Conservation (phyloP, 2,797 vertebrate species). For the Pseudotriccus pelzelni region DNA sequence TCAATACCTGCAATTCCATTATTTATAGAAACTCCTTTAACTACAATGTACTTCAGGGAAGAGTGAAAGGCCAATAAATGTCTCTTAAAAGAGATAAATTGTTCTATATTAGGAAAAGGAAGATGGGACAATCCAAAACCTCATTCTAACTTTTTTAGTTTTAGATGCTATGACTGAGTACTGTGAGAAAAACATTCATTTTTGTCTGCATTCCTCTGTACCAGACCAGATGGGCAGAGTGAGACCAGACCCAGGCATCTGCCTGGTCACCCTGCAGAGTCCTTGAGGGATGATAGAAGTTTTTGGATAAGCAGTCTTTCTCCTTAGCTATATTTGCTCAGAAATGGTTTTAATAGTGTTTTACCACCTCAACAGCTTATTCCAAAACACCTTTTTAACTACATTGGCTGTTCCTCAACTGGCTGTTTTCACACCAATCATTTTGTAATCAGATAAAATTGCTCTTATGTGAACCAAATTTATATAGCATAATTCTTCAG, state of each 20-base stretch:
- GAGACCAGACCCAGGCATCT: not conserved
- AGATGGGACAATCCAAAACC: not conserved
- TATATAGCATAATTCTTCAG: not conserved
- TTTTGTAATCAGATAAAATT: not conserved
- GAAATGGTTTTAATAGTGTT: not conserved
- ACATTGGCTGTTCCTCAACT: not conserved
- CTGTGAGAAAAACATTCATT: not conserved
- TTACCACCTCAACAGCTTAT: not conserved
- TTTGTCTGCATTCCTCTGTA: not conserved
- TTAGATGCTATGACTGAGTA: not conserved
- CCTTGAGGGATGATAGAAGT: not conserved
- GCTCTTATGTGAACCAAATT: not conserved
- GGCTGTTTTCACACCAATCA: not conserved
- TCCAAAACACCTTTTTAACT: not conserved
- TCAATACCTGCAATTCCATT: not conserved
- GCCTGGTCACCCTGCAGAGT: not conserved
- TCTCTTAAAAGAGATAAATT: not conserved
- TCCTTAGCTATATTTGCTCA: not conserved
- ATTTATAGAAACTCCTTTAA: constrained; percentile 16
- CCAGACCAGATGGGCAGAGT: not conserved
- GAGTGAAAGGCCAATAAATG: not conserved
- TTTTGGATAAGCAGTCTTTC: not conserved
- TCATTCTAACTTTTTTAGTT: not conserved
- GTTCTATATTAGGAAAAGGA: not conserved
- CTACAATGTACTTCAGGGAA: not conserved